Percentiles rank a stretch among this genome's conserved stretches.
These are phyloP conservation scores for Halcyon smyrnensis DNA, from an alignment of 2,797 vertebrate species.

Conservation along the genomic window DNA sequence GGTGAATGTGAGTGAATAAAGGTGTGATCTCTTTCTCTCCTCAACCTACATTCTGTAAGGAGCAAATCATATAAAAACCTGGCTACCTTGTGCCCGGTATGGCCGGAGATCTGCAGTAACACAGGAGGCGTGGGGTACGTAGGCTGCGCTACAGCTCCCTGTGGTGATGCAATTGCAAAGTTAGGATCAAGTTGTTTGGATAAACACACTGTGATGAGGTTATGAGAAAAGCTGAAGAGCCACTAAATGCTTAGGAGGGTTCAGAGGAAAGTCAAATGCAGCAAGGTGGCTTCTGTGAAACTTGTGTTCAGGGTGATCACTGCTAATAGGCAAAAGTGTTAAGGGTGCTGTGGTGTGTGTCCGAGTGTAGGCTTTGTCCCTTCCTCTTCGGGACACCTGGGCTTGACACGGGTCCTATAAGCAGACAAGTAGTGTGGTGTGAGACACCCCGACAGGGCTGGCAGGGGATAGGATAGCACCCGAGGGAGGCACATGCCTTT, in stretches of 20 bases:
- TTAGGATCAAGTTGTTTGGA: neutral
- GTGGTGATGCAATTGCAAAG: neutral
- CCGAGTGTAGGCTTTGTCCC: neutral
- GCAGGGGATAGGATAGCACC: neutral
- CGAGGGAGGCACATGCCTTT: neutral
- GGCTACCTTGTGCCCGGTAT: neutral
- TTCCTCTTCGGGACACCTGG: neutral
- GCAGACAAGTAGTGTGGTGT: neutral
- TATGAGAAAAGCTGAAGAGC: neutral
- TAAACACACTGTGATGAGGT: neutral
- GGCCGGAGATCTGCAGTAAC: neutral
- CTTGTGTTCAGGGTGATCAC: rapidly evolving
- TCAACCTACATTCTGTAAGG: neutral
- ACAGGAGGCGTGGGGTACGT: neutral
- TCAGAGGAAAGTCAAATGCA: neutral
- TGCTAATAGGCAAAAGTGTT: neutral
- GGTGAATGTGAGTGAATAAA: neutral
- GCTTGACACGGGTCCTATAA: neutral
- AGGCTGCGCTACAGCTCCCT: neutral
- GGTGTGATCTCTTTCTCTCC: neutral
- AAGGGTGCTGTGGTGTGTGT: neutral
- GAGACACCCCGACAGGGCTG: neutral
- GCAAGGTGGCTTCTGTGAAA: neutral
- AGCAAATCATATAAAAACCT: neutral
- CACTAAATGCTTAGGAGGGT: neutral